Conservation (phyloP, 1,140 invertebrate species). For the Propsilocerus akamusi region DNA sequence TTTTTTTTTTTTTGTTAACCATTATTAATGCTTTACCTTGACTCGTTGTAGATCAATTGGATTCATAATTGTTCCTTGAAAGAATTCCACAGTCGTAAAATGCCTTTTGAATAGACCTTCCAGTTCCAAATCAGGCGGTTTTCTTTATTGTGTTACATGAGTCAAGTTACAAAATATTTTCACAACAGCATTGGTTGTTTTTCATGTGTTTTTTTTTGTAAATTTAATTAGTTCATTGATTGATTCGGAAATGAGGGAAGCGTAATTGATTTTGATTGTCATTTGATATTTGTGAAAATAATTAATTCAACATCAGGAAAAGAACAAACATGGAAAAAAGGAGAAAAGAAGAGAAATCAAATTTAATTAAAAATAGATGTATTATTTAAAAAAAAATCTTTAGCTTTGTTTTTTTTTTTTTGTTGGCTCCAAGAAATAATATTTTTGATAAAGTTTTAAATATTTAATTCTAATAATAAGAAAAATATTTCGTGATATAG, state of each 20-base stretch:
- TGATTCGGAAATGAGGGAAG: neutral
- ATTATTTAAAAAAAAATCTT: too few relatives aligned
- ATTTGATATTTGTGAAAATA: neutral
- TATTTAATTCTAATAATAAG: too few relatives aligned
- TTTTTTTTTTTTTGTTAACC: neutral
- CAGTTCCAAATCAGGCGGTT: slow-evolving; percentile 90
- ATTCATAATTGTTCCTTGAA: slow-evolving; percentile 99
- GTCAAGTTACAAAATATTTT: neutral
- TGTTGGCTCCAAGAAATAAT: too few relatives aligned
- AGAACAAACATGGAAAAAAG: neutral
- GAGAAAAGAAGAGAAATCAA: neutral
- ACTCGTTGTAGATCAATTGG: slow-evolving; percentile 97
- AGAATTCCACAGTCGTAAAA: slow-evolving; percentile 99
- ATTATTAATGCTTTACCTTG: slow-evolving; percentile 59
- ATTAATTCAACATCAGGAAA: neutral
- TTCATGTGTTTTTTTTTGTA: too few relatives aligned
- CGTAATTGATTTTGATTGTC: neutral
- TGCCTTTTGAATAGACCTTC: slow-evolving; percentile 98
- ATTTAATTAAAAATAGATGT: neutral
- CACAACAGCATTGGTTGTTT: too few relatives aligned
- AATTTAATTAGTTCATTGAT: neutral
- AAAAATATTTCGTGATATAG: too few relatives aligned
- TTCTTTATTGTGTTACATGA: slow-evolving; percentile 30
- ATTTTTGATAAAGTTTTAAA: too few relatives aligned
- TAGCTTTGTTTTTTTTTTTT: too few relatives aligned